These are phyloP conservation scores for Prunella himalayana DNA, from an alignment of 2,113 vertebrate species.

Conservation along the genomic window DNA sequence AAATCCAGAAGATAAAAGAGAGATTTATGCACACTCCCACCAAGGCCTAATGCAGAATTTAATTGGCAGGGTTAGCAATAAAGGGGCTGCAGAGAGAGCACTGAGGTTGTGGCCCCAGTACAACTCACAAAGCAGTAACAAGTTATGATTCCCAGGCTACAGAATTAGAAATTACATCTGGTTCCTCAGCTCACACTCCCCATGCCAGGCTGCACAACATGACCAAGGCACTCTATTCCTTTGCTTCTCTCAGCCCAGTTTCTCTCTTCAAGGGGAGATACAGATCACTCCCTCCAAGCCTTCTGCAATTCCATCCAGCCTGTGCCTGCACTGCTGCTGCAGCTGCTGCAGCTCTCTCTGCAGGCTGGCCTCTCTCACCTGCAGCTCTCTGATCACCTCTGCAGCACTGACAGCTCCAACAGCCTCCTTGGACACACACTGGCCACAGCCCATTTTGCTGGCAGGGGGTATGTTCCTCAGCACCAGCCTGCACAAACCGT, in stretches of 20 bases:
- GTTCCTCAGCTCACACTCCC: background rate
- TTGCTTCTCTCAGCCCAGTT: background rate
- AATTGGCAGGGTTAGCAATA: constrained; percentile 8
- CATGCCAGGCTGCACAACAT: background rate
- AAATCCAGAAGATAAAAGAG: constrained; percentile 10
- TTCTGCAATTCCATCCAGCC: constrained; percentile 8
- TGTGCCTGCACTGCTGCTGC: constrained; percentile 20
- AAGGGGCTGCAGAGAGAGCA: background rate
- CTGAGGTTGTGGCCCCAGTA: background rate
- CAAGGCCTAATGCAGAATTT: constrained; percentile 9
- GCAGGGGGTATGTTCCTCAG: background rate
- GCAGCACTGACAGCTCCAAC: background rate
- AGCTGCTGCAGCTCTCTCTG: constrained; percentile 36
- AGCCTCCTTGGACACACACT: background rate
- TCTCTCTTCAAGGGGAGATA: constrained; percentile 37
- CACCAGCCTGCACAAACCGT: constrained; percentile 1
- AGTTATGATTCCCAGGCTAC: background rate
- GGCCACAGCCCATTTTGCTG: background rate
- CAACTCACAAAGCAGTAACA: background rate
- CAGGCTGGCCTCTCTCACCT: constrained; percentile 2
- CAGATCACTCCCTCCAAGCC: constrained; percentile 45
- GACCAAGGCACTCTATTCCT: background rate
- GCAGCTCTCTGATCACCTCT: constrained; percentile 35
- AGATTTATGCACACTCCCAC: background rate
- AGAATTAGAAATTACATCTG: background rate